phyloP scores from a whole-genome alignment of 2,113 vertebrate genomes.

The Alces alces region DNA sequence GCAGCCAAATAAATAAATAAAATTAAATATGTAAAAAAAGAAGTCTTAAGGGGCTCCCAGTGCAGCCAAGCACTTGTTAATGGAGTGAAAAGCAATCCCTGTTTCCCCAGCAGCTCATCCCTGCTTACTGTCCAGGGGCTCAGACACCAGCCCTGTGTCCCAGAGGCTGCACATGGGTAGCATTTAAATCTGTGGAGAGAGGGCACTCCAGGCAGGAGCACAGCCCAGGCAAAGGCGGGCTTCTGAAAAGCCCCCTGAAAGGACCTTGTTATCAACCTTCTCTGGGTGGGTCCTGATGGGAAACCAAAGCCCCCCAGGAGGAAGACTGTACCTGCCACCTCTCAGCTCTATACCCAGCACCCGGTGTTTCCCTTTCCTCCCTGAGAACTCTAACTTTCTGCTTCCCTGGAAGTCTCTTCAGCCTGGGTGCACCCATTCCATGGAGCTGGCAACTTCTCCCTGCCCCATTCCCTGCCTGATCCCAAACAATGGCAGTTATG shows the following conservation, averaged over 20 bases:
- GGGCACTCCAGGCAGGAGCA: background rate
- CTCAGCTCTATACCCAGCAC: background rate
- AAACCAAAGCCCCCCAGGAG: background rate
- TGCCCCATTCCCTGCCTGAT: background rate
- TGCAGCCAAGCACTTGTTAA: background rate
- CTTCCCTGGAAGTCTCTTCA: background rate
- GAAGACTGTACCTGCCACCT: background rate
- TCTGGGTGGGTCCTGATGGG: background rate
- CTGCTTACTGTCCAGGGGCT: background rate
- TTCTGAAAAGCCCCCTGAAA: background rate
- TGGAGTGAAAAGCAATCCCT: background rate
- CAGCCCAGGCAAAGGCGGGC: background rate
- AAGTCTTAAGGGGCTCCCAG: background rate
- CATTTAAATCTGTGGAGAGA: background rate
- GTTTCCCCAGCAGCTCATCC: background rate
- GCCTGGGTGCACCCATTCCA: background rate
- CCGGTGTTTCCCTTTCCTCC: too few relatives aligned
- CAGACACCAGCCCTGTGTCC: background rate
- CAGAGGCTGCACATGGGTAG: background rate
- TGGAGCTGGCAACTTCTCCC: background rate
- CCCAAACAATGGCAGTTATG: background rate
- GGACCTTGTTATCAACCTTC: background rate
- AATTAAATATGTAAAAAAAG: background rate
- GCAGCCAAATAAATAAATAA: background rate
- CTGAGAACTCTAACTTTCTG: background rate